Conservation (phyloP, 2,113 vertebrate genomes). For the Hymenochirus boettgeri region DNA sequence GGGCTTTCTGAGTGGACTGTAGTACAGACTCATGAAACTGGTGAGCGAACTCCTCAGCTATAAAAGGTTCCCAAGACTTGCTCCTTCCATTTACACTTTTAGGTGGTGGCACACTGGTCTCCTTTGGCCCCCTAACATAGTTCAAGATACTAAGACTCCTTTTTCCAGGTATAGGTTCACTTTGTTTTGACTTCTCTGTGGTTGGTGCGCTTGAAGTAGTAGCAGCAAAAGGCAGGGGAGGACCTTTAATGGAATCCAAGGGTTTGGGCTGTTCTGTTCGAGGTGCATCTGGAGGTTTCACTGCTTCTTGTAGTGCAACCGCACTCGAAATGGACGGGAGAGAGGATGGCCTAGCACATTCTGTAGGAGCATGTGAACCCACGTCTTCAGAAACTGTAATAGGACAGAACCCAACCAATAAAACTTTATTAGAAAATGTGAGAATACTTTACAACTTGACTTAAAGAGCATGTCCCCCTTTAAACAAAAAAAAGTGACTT, state of each 20-base stretch:
- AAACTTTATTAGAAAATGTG: no score
- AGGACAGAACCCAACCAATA: no score
- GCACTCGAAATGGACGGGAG: slow-evolving; percentile 44
- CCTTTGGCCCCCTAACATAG: slow-evolving; percentile 81
- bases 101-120: slow-evolving; percentile 63
- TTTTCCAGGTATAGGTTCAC: slow-evolving; percentile 67
- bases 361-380: slow-evolving; percentile 54
- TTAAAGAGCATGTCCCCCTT: no score
- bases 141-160: slow-evolving; percentile 81
- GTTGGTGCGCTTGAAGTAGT: background rate
- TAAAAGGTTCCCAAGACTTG: slow-evolving; percentile 91
- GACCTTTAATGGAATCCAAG: slow-evolving; percentile 56
- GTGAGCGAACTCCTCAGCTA: slow-evolving; percentile 94
- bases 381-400: slow-evolving; percentile 1
- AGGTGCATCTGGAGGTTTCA: slow-evolving; percentile 55
- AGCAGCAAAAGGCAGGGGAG: slow-evolving; percentile 66
- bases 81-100: slow-evolving; percentile 84
- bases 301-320: slow-evolving; percentile 60
- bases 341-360: slow-evolving; percentile 64
- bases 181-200: slow-evolving; percentile 70
- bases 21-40: slow-evolving; percentile 97
- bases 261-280: slow-evolving; percentile 66
- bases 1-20: slow-evolving; percentile 94
- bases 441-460: no score
- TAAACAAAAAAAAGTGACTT: no score